Percentiles rank a stretch among this genome's conserved stretches.
phyloP scores from a whole-genome alignment of 2,113 vertebrate genomes.

The Cyprinodon tularosa region DNA sequence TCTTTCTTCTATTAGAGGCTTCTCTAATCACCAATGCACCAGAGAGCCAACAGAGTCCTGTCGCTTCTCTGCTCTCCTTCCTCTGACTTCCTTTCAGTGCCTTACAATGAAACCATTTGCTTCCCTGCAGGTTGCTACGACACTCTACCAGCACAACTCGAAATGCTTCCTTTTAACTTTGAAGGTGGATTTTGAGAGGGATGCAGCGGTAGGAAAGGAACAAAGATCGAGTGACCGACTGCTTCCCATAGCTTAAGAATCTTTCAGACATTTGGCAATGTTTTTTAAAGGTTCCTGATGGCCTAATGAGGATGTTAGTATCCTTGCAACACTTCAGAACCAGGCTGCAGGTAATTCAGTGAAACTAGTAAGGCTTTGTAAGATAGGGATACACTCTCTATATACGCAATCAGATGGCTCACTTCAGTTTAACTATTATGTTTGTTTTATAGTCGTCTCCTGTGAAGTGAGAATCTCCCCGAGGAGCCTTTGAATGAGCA shows the following conservation, averaged over 20 bases:
- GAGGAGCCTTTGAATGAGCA: slow-evolving; percentile 21
- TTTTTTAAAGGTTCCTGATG: slow-evolving; percentile 25
- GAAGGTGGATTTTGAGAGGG: slow-evolving; percentile 57
- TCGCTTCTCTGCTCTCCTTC: slow-evolving; percentile 34
- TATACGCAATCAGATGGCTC: background rate
- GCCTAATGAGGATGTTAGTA: slow-evolving; percentile 68
- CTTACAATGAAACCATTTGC: slow-evolving; percentile 72
- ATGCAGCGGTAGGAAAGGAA: slow-evolving; percentile 50
- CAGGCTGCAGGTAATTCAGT: slow-evolving; percentile 8
- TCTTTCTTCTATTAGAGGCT: slow-evolving; percentile 20
- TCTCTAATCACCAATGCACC: slow-evolving; percentile 47
- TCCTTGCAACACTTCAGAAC: background rate
- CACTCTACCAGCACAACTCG: slow-evolving; percentile 53
- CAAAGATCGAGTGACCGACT: slow-evolving; percentile 12
- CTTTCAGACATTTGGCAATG: slow-evolving; percentile 25
- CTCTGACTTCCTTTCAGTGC: slow-evolving; percentile 63
- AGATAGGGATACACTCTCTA: slow-evolving; percentile 12
- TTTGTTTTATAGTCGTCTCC: slow-evolving; percentile 3
- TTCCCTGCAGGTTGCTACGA: slow-evolving; percentile 74
- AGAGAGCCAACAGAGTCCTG: slow-evolving; percentile 41
- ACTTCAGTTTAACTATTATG: slow-evolving; percentile 6
- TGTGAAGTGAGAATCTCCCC: slow-evolving; percentile 6
- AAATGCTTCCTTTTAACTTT: slow-evolving; percentile 67
- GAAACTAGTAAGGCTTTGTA: slow-evolving; percentile 4
- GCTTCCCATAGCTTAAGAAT: background rate